Conservation (phyloP, 2,888 invertebrate genomes). For the Cryptosula pallasiana region DNA sequence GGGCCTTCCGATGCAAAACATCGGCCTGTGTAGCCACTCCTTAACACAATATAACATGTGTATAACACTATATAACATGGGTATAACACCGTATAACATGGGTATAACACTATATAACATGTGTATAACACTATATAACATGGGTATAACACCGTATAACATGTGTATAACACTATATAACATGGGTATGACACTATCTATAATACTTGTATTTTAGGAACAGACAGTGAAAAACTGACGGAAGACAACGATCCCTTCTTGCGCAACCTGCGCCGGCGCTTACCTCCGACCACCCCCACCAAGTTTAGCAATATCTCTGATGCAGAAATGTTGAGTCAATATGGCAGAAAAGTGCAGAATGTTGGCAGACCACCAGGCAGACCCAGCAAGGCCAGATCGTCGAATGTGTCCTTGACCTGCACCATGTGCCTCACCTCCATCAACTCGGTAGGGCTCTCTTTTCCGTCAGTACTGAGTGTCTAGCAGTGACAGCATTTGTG, state of each 20-base stretch:
- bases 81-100: no score
- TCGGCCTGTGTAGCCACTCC: no score
- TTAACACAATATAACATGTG: no score
- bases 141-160: no score
- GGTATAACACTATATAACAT: no score
- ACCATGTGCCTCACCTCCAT: not conserved
- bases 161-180: no score
- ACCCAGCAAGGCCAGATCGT: not conserved
- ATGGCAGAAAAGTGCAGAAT: not conserved
- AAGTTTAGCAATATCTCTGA: not conserved
- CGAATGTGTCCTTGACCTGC: conserved; percentile 7
- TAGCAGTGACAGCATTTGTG: not conserved
- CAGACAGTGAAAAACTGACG: conserved; percentile 6
- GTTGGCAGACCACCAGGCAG: conserved; percentile 15
- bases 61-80: no score
- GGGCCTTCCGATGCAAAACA: no score
- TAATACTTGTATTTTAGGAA: not conserved
- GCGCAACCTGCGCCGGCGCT: not conserved
- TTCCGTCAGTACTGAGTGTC: not conserved
- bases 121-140: no score
- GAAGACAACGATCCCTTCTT: conserved; percentile 18
- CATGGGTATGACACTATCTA: no score
- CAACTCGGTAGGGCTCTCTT: not conserved
- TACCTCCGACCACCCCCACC: conserved; percentile 8
- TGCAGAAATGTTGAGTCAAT: not conserved